phyloP scores from a whole-genome alignment of 2,888 invertebrate species.

The Drosophila trichaetosa region DNA sequence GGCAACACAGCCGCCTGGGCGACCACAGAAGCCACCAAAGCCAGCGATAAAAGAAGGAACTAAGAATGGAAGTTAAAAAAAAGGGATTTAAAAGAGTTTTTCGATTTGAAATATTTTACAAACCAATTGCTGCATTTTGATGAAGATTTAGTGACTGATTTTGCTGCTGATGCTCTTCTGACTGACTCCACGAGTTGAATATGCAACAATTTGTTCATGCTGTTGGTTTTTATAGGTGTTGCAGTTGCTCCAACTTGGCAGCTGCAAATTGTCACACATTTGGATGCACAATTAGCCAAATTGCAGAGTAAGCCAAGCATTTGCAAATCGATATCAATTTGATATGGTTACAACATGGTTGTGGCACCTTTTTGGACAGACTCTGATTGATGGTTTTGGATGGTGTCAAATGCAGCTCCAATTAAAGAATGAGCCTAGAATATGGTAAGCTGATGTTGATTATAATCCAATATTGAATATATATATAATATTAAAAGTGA shows the following conservation, averaged over 20 bases:
- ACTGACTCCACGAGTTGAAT: conserved; percentile 30
- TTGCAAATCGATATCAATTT: conserved; percentile 23
- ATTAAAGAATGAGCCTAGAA: not conserved
- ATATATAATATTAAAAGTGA: not conserved
- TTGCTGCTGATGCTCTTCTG: conserved; percentile 1
- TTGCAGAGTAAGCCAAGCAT: conserved; percentile 41
- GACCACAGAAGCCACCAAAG: conserved; percentile 27
- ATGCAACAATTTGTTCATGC: conserved; percentile 3
- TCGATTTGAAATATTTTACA: not conserved
- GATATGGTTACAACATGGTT: conserved; percentile 33
- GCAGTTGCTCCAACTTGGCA: conserved; percentile 23
- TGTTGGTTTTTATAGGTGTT: conserved; percentile 47
- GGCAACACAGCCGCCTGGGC: conserved; percentile 37
- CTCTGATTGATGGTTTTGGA: conserved; percentile 12
- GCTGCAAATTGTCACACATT: conserved; percentile 49
- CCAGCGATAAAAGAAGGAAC: conserved; percentile 42
- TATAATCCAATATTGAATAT: not conserved
- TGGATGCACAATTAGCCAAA: conserved; percentile 55
- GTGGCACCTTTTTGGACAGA: conserved; percentile 9
- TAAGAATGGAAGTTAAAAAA: not conserved
- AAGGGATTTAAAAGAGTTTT: not conserved
- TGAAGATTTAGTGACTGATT: not conserved
- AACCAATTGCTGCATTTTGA: conserved; percentile 59
- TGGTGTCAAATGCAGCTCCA: not conserved
- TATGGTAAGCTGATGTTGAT: not conserved